phyloP scores from a whole-genome alignment of 2,797 vertebrate species.

The Botia almorhae region DNA sequence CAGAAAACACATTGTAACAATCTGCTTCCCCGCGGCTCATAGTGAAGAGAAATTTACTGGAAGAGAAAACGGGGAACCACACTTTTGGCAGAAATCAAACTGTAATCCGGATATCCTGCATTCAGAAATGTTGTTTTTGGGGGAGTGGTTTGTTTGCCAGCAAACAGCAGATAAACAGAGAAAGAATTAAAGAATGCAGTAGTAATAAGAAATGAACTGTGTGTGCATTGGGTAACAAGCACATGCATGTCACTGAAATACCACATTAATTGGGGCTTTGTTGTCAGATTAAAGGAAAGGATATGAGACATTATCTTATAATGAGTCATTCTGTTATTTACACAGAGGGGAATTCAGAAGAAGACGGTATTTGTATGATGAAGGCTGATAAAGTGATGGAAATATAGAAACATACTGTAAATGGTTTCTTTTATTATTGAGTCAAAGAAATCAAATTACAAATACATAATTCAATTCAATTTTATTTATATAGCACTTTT shows the following conservation, averaged over 20 bases:
- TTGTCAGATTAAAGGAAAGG: not conserved
- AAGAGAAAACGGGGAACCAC: constrained; percentile 11
- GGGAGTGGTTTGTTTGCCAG: not conserved
- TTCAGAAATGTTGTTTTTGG: not conserved
- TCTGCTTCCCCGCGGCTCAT: not conserved
- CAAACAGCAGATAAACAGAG: not conserved
- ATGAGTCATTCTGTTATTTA: not conserved
- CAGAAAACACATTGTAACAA: constrained; percentile 33
- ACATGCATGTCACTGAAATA: not conserved
- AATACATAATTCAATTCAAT: too few relatives aligned
- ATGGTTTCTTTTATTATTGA: not conserved
- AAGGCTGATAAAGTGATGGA: not conserved
- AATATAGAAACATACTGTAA: not conserved
- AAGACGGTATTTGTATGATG: not conserved
- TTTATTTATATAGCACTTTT: too few relatives aligned
- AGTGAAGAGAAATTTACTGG: constrained; percentile 34
- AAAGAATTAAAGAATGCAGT: not conserved
- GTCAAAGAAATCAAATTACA: too few relatives aligned
- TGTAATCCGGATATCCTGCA: not conserved
- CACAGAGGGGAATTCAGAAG: not conserved
- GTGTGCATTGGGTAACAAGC: not conserved
- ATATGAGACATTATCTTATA: not conserved
- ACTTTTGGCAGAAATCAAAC: constrained; percentile 7
- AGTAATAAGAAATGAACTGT: not conserved
- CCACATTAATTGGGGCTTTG: not conserved